Evolutionary conservation across 2,113 vertebrate genomes (phyloP), one percentile per base, ranked within the genome.

Genomic region (Marcusenius ussheri): DNA sequence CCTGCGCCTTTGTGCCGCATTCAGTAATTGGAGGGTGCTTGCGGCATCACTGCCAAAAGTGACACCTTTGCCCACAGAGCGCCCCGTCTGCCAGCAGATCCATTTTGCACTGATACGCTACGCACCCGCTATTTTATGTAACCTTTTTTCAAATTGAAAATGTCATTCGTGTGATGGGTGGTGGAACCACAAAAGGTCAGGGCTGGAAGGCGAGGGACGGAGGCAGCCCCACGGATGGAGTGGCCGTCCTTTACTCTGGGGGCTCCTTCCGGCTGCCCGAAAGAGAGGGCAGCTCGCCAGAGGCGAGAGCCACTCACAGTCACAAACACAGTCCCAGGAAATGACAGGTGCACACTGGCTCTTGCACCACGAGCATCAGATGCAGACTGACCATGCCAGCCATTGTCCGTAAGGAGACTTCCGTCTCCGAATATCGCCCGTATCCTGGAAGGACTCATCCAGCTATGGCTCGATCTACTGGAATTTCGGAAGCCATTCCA

Each of bases 71-170:
- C 50, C 49, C 10, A 5, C 50, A 35, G n/a, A 51, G 85, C 0
- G 13, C 15, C 50, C 5, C 2, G 39, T 42, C 24, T 24, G n/a
- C 5, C n/a, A 13, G 46, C 47, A 15, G n/a, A 39, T 51, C 47
- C 70, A 53, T 80, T 80, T 39, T 42, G n/a, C 35, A 17, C 46
- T 15, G 15, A 21, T 49, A 9, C 15, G 27, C 7, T 27, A 21
- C 31, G 9, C 45, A 27, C 66, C 49, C 66, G 17, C 27, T 49
- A 51, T 53, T 80, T 89, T 80, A 31, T 89, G 39, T 89, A 89
- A 89, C 88, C 88, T 80, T 89, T 80, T 80, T 89, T 70, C 70
- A 80, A 49, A 80, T 46, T 89, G 88, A 89, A 89, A 87, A 87
- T 87, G 88, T 80, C 88, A 80, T 11, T 8, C 5, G n/a, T 70